Conservation (phyloP, 2,888 invertebrate species). For the Cephus sareptanus region DNA sequence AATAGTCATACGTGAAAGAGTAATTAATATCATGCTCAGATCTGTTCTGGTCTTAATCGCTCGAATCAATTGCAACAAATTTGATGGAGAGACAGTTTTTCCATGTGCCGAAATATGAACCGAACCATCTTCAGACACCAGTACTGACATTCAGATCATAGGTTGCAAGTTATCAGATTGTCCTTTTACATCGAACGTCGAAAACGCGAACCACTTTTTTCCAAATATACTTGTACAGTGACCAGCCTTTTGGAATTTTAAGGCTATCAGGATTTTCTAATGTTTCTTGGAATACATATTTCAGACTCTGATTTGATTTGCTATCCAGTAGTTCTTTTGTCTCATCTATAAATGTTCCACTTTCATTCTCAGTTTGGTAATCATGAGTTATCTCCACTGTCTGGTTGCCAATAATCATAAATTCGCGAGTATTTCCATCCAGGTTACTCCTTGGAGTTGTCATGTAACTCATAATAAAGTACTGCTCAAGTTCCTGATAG, state of each 20-base stretch:
- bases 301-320: neutral
- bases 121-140: neutral
- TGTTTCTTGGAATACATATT: neutral
- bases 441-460: no score
- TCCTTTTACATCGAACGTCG: neutral
- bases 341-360: no score
- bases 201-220: conserved; percentile 7
- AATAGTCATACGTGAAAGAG: no score
- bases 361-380: no score
- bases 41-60: no score
- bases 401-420: no score
- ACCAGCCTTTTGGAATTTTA: neutral
- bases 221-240: neutral
- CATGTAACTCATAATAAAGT: no score
- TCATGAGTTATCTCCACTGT: no score
- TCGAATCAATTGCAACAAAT: neutral
- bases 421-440: no score
- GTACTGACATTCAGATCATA: neutral
- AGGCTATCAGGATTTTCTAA: neutral
- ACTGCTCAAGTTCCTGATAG: no score
- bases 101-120: conserved; percentile 5
- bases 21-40: no score
- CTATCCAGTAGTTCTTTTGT: no score
- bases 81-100: neutral
- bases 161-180: neutral